Base-by-base conservation (phyloP, 1,140 invertebrate genomes). In the Lepidurus couesii region DNA sequence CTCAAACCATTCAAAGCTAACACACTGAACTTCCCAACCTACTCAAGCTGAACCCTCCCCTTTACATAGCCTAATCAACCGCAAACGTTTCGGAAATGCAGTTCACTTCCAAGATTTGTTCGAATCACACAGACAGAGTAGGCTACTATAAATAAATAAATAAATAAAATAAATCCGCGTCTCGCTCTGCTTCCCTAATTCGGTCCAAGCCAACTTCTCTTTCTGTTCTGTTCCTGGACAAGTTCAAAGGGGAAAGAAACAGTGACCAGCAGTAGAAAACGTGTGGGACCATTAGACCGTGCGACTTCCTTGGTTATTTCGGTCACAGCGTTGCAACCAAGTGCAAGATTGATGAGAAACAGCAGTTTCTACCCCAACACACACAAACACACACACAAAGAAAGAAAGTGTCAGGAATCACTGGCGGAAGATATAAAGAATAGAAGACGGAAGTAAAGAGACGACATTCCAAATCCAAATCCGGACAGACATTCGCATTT, bases 301-400 rank as follows among this genome's bases (percentile, higher is more conserved):
- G 53, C 21, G 53, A 65, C 21, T 65, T 65, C 53, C 53, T 65
- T 65, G 53, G 53, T 65, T 65, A 65, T 65, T 65, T 65, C 53
- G 53, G n/a, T 65, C 53, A 65, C 53, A n/a, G 53, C 53, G 53
- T 13, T 34, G 53, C 9, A 65, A 65, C 53, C 53, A 65, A 65
- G 53, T 65, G 16, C 53, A 65, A 65, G 53, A 65, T 65, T 65
- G 53, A 65, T 65, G 53, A 65, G 53, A 65, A 65, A 65, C 53
- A 65, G 53, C 53, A 65, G 53, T 65, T 65, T 65, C 53, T 65
- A 21, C 21, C 53, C 53, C 53, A 65, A 65, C 53, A 65, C 34
- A 34, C 2, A 34, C 26, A 34, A 34, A 34, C 26, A 34, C 26
- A 34, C 26, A 34, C 34, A 65, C 53, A 65, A n/a, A 11, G 53